Percentiles rank a stretch among this genome's conserved stretches.
Evolutionary conservation across 2,797 vertebrate species (phyloP).

Genomic region (Martes flavigula): DNA sequence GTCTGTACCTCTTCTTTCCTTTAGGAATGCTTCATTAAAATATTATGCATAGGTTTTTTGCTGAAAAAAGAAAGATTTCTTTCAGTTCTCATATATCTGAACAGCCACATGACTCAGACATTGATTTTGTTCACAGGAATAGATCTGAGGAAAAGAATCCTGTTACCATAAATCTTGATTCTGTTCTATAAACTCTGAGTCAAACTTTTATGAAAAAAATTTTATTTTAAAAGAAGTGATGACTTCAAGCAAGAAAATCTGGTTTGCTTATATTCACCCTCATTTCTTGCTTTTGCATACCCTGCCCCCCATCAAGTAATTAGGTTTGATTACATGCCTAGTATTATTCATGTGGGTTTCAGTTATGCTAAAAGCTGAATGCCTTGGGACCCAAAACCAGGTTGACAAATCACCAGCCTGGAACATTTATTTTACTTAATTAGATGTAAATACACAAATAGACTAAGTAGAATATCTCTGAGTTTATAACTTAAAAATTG

Average conservation of each 20-base stretch:
- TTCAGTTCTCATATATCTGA: background rate
- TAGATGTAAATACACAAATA: conserved; percentile 44
- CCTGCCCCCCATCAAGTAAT: background rate
- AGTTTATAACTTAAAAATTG: conserved; percentile 43
- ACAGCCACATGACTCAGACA: background rate
- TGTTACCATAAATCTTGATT: conserved; percentile 14
- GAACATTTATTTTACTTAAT: conserved; percentile 50
- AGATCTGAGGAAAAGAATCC: conserved; percentile 22
- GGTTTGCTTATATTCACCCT: background rate
- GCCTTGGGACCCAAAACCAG: background rate
- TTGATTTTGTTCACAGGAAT: conserved; percentile 43
- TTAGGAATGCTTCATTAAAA: conserved; percentile 7
- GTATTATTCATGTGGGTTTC: conserved; percentile 46
- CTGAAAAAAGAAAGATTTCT: background rate
- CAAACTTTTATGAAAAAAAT: conserved; percentile 31
- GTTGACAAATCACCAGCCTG: conserved; percentile 5
- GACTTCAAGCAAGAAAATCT: conserved; percentile 6
- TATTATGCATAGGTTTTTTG: background rate
- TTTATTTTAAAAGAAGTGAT: conserved; percentile 10
- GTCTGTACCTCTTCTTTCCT: background rate
- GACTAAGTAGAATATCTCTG: conserved; percentile 12
- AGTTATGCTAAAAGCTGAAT: conserved; percentile 27
- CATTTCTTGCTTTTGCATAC: conserved; percentile 40
- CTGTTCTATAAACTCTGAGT: conserved; percentile 44
- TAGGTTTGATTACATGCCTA: background rate